Evolutionary conservation across 2,113 vertebrate species (phyloP).

Genomic region (Spea multiplicata): DNA sequence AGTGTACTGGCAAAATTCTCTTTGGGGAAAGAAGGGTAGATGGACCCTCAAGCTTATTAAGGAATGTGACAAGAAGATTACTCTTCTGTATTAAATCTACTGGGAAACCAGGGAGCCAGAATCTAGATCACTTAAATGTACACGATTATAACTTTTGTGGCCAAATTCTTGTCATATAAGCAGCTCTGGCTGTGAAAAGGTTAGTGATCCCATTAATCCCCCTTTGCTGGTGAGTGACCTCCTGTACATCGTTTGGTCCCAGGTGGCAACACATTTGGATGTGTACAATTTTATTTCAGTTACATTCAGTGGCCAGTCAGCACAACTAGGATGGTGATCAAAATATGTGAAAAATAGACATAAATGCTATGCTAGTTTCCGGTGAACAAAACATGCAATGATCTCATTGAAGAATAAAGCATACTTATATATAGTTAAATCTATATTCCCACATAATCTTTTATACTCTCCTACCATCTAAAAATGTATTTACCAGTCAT

Average conservation of each 20-base stretch:
- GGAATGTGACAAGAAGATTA: background rate
- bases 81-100: background rate
- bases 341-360: too few relatives aligned
- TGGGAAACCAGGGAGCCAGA: background rate
- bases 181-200: background rate
- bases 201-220: slow-evolving; percentile 24
- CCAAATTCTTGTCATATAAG: background rate
- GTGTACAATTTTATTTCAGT: background rate
- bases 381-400: too few relatives aligned
- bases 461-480: too few relatives aligned
- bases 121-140: background rate
- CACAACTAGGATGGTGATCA: too few relatives aligned
- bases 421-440: too few relatives aligned
- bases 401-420: too few relatives aligned
- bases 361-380: too few relatives aligned
- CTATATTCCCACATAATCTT: too few relatives aligned
- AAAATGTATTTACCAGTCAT: too few relatives aligned
- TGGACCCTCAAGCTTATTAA: background rate
- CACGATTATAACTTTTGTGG: background rate
- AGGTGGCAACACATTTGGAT: slow-evolving; percentile 15
- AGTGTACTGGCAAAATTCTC: background rate
- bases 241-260: background rate
- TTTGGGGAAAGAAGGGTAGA: background rate
- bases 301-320: too few relatives aligned
- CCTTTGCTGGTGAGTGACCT: slow-evolving; percentile 6